Evolutionary conservation across 2,113 vertebrate species (phyloP), one percentile per base, ranked within the genome.

Genomic region (Procavia capensis): DNA sequence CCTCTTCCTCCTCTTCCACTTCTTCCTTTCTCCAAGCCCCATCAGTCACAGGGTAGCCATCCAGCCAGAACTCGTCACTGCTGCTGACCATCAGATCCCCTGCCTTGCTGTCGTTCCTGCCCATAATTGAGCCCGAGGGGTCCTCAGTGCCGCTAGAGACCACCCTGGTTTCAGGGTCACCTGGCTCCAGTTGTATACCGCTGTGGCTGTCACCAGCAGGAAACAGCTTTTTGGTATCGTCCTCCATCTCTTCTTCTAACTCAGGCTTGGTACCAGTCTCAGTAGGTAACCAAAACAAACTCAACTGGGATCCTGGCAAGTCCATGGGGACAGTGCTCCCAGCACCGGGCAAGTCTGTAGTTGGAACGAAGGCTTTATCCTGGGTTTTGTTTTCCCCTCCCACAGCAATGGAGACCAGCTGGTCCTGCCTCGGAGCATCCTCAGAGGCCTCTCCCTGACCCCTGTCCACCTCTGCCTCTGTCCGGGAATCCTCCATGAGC

Each of bases 211-310:
- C 95, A 14, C 98, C 97, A 36, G 98, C 96, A 61, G 97, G 93
- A 96, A 99, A 88, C 24, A 90, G 97, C 5, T 95, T 97, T 88
- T 98, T 98, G 25, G 83, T 97, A 22, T 96, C 96, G 45, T 97
- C 96, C 0, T 97, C 97, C 66, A 68, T 76, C 27, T 96, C 97
- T 93, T 98, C 98, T 54, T 97, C 97, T 54, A 98, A 95, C 47
- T 97, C 95, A 0, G 98, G 96, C 41, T 99, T 98, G 70, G 98
- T 98, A 92, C 99, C 98, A 64, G 98, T 97, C 96, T 99, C 98
- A 9, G 98, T 98, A 4, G 99, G 99, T 95, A 99, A 99, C 99
- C 99, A 99, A 97, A 99, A 99, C 63, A 99, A 97, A 91, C 99
- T 99, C 45, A 99, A 97, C 31, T 98, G 96, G 80, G 99, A 99